These are phyloP conservation scores for Stramonita haemastoma DNA, from an alignment of 2,888 invertebrate species.

Conservation along the genomic window DNA sequence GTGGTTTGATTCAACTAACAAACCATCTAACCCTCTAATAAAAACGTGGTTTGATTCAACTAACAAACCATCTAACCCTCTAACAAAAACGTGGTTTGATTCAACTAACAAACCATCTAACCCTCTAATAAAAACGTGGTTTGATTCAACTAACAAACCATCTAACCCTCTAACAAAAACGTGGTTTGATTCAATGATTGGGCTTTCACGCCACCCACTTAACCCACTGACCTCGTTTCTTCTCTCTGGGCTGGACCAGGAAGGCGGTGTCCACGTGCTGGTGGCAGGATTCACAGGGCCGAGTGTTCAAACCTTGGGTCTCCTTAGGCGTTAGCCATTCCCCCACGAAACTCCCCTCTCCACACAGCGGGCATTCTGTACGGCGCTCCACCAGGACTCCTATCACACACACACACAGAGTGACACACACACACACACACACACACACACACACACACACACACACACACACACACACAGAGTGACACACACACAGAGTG, in stretches of 20 bases:
- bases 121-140: too few species aligned
- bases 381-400: constrained; percentile 70
- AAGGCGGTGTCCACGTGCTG: constrained; percentile 66
- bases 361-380: constrained; percentile 72
- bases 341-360: constrained; percentile 69
- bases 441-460: not conserved
- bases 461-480: not conserved
- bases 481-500: too few species aligned
- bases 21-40: too few species aligned
- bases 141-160: too few species aligned
- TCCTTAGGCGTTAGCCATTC: constrained; percentile 76
- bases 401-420: too few species aligned
- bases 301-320: constrained; percentile 63
- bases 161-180: not conserved
- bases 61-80: too few species aligned
- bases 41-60: too few species aligned
- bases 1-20: too few species aligned
- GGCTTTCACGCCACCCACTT: too few species aligned
- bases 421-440: constrained; percentile 47
- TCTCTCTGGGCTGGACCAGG: constrained; percentile 74
- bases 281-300: constrained; percentile 67
- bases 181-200: too few species aligned
- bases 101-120: too few species aligned
- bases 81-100: too few species aligned
- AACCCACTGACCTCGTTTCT: constrained; percentile 64